Percentiles rank a stretch among this genome's conserved stretches.
These are phyloP conservation scores for Drosophila busckii DNA, from an alignment of 1,140 invertebrate species.

Conservation along the genomic window DNA sequence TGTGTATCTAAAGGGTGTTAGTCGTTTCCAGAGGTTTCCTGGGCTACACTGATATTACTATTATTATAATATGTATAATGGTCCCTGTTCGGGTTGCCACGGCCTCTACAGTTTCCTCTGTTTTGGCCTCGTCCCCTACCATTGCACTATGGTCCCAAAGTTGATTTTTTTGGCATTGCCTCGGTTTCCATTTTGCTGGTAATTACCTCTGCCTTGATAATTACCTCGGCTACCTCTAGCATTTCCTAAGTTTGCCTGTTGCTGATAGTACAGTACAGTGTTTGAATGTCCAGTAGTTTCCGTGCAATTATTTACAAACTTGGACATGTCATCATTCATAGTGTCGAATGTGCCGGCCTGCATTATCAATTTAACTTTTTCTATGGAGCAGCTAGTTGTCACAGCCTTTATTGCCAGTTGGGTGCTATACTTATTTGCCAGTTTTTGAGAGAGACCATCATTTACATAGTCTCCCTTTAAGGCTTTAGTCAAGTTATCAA, in stretches of 20 bases:
- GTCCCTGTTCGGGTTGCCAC: neutral
- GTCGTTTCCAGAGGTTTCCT: neutral
- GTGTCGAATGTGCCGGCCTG: constrained; percentile 11
- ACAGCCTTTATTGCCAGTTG: too few species aligned
- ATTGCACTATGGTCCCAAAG: too few species aligned
- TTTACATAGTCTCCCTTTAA: too few species aligned
- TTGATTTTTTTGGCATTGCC: neutral
- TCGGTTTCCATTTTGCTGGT: too few species aligned
- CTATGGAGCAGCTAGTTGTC: constrained; percentile 11
- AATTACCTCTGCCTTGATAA: neutral
- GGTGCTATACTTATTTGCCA: too few species aligned
- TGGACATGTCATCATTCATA: constrained; percentile 17
- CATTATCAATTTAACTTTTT: constrained; percentile 27
- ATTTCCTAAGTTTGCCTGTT: too few species aligned
- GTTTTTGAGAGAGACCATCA: too few species aligned
- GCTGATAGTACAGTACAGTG: constrained; percentile 2
- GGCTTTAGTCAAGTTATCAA: too few species aligned
- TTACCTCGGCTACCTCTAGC: neutral
- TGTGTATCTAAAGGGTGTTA: neutral
- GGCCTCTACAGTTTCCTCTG: neutral
- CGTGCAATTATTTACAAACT: constrained; percentile 30
- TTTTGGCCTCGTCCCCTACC: neutral
- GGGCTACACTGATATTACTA: constrained; percentile 1
- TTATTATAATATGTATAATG: neutral
- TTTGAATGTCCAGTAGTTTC: constrained; percentile 20